Percentiles rank a stretch among this genome's conserved stretches.
phyloP scores from a whole-genome alignment of 92 coral and sea anemone genomes.

The Actinostola sp. region DNA sequence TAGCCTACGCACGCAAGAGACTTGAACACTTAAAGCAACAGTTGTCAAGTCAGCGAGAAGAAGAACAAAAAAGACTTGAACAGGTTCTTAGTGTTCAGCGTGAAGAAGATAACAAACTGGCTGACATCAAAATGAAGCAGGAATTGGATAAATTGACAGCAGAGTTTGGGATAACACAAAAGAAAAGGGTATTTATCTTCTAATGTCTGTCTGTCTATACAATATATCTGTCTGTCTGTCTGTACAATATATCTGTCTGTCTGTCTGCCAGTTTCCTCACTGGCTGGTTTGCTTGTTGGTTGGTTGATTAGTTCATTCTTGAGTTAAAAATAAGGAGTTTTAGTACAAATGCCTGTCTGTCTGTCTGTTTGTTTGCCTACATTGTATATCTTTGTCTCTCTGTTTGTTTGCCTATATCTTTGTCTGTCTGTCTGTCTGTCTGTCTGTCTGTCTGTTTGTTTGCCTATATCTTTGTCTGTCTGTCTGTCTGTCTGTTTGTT shows the following conservation, averaged over 20 bases:
- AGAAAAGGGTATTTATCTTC: constrained; percentile 62
- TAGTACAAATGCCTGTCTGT: neutral
- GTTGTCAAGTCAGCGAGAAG: constrained; percentile 65
- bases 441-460: no score
- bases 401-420: no score
- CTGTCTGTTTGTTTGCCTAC: neutral
- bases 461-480: no score
- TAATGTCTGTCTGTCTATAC: neutral
- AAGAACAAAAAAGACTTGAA: constrained; percentile 83
- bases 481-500: no score
- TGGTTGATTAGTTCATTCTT: no score
- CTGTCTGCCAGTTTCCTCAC: no score
- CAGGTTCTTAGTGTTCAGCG: constrained; percentile 80
- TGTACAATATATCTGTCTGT: no score
- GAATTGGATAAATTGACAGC: constrained; percentile 82
- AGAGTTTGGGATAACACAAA: constrained; percentile 65
- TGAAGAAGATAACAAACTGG: constrained; percentile 77
- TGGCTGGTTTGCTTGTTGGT: no score
- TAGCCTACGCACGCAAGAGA: constrained; percentile 96
- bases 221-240: no score
- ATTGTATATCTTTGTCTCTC: no score
- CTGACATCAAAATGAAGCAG: constrained; percentile 81
- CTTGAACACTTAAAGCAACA: constrained; percentile 80
- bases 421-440: no score
- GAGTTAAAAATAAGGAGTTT: no score